These are phyloP conservation scores for Taxidea taxus DNA, from an alignment of 2,113 vertebrate species.

Conservation along the genomic window DNA sequence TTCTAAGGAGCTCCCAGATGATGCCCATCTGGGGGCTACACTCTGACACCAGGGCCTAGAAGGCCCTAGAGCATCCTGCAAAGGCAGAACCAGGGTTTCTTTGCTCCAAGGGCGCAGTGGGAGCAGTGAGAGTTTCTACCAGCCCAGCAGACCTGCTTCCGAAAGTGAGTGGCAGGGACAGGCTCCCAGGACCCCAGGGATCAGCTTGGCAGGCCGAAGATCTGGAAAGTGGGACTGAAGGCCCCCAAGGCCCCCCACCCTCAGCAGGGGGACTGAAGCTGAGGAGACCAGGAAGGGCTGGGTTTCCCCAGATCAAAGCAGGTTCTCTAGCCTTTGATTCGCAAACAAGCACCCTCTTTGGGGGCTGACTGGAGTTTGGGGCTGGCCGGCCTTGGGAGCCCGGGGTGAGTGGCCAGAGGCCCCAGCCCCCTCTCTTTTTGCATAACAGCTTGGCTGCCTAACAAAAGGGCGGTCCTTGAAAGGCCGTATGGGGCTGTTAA, in stretches of 20 bases:
- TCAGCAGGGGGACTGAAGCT: neutral
- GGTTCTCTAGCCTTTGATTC: conserved; percentile 64
- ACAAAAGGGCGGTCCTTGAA: conserved; percentile 75
- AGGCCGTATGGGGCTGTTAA: conserved; percentile 68
- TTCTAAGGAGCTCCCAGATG: neutral
- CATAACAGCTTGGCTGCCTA: conserved; percentile 68
- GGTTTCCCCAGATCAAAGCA: conserved; percentile 65
- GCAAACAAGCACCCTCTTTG: neutral
- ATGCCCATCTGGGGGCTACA: neutral
- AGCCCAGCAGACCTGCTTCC: neutral
- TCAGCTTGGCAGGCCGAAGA: neutral
- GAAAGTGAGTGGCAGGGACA: neutral
- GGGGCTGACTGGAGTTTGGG: neutral
- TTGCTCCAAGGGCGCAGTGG: neutral
- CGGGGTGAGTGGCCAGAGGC: conserved; percentile 17
- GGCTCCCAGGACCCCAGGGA: neutral
- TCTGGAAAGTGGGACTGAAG: neutral
- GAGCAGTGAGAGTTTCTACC: neutral
- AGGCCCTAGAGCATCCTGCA: neutral
- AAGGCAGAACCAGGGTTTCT: neutral
- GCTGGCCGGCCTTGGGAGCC: conserved; percentile 35
- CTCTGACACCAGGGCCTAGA: neutral
- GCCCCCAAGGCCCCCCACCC: neutral
- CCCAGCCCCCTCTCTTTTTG: conserved; percentile 40
- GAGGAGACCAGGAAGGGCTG: neutral